Evolutionary conservation across 2,113 vertebrate genomes (phyloP).

Genomic region (Odontesthes bonariensis): DNA sequence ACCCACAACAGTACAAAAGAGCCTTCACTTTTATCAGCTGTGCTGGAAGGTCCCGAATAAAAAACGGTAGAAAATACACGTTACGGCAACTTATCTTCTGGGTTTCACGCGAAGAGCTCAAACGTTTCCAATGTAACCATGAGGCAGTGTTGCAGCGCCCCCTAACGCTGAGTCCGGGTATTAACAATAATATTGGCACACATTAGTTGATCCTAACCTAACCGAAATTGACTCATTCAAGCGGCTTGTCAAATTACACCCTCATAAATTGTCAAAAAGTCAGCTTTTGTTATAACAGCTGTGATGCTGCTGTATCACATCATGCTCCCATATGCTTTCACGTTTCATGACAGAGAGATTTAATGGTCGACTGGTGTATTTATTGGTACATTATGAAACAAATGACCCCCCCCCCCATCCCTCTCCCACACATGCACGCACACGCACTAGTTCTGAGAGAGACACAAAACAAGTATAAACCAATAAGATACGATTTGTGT

Average conservation of each 20-base stretch:
- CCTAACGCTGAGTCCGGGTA: slow-evolving; percentile 15
- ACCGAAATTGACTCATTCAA: not conserved
- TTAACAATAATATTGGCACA: not conserved
- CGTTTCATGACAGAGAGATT: no score
- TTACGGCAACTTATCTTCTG: not conserved
- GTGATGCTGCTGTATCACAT: no score
- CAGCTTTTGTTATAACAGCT: not conserved
- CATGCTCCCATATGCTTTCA: no score
- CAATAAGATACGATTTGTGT: not conserved
- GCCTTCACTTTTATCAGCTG: not conserved
- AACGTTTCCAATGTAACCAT: not conserved
- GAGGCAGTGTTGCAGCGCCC: slow-evolving; percentile 46
- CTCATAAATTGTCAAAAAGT: not conserved
- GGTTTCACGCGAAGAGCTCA: not conserved
- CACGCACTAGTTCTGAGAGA: no score
- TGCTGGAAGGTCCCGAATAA: not conserved
- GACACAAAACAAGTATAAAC: no score
- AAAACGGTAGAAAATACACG: not conserved
- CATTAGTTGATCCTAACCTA: no score
- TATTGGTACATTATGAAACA: no score
- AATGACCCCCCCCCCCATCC: no score
- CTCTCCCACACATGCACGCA: no score
- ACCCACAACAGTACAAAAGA: not conserved
- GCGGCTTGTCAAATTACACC: not conserved
- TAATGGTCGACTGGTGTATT: no score